Conservation (phyloP, 2,113 vertebrate genomes). For the Pica pica region DNA sequence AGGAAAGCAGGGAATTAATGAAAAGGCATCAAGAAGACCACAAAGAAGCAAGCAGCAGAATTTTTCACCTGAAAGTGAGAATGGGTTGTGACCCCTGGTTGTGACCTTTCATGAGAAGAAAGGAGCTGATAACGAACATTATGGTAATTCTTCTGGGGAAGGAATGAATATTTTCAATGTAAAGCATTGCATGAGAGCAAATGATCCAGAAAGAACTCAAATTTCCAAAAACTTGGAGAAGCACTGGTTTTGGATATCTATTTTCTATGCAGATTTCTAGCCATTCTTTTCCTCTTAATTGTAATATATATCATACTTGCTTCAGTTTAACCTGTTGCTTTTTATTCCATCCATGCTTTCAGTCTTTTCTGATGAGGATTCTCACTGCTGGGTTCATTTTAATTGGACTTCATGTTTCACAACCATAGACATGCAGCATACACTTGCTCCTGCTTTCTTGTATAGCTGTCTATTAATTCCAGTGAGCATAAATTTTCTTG, state of each 20-base stretch:
- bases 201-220: not conserved
- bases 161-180: not conserved
- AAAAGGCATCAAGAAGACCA: not conserved
- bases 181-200: not conserved
- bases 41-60: not conserved
- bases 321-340: not conserved
- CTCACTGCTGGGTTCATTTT: not conserved
- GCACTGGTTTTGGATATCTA: not conserved
- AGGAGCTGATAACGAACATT: not conserved
- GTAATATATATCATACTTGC: not conserved
- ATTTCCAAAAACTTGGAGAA: not conserved
- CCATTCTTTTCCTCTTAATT: not conserved
- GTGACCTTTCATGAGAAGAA: not conserved
- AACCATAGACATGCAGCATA: not conserved
- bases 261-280: not conserved
- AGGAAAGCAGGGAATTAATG: not conserved
- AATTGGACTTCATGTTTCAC: not conserved
- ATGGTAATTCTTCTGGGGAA: not conserved
- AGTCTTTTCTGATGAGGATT: not conserved
- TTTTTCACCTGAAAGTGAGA: not conserved
- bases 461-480: not conserved
- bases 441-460: not conserved
- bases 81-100: rapidly evolving
- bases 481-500: not conserved
- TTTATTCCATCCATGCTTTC: not conserved